Evolutionary conservation across 2,797 vertebrate genomes (phyloP).

Genomic region (Cetoscarus ocellatus): DNA sequence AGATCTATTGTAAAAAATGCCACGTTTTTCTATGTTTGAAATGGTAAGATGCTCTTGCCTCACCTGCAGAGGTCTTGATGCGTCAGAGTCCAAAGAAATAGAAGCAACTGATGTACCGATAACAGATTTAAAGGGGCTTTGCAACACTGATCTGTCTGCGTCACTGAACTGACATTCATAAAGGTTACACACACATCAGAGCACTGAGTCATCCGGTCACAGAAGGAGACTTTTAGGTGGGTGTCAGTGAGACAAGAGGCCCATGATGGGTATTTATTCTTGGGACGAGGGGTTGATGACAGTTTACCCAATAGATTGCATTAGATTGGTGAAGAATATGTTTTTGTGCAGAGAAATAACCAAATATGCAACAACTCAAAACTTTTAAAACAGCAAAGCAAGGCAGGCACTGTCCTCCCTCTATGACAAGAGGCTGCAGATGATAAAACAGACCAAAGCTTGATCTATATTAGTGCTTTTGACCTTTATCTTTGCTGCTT

Average conservation of each 20-base stretch:
- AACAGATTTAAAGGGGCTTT: conserved; percentile 57
- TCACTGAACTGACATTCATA: conserved; percentile 41
- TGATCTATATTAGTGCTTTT: too few relatives aligned
- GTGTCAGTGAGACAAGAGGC: conserved; percentile 19
- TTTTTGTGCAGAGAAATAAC: too few relatives aligned
- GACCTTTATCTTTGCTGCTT: too few relatives aligned
- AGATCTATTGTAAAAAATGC: conserved; percentile 1
- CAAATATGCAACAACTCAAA: too few relatives aligned
- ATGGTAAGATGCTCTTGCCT: conserved; percentile 23
- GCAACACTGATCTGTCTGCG: conserved; percentile 55
- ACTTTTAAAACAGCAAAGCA: too few relatives aligned
- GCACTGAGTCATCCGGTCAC: background rate
- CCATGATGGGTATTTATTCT: conserved; percentile 23
- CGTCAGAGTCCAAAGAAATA: conserved; percentile 2
- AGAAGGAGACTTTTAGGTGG: conserved; percentile 4
- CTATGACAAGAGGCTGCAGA: too few relatives aligned
- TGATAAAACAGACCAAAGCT: too few relatives aligned
- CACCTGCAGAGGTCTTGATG: conserved; percentile 48
- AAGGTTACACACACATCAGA: conserved; percentile 15
- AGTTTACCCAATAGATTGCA: conserved; percentile 3
- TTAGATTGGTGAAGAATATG: background rate
- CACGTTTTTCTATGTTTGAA: conserved; percentile 1
- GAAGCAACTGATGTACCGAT: conserved; percentile 18
- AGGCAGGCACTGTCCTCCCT: too few relatives aligned
- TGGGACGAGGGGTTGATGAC: conserved; percentile 1